A percentile compares a stretch with the other conserved stretches of the same genome.
Conservation (phyloP, 2,113 vertebrate species). For the Pelvicachromis taeniatus region DNA sequence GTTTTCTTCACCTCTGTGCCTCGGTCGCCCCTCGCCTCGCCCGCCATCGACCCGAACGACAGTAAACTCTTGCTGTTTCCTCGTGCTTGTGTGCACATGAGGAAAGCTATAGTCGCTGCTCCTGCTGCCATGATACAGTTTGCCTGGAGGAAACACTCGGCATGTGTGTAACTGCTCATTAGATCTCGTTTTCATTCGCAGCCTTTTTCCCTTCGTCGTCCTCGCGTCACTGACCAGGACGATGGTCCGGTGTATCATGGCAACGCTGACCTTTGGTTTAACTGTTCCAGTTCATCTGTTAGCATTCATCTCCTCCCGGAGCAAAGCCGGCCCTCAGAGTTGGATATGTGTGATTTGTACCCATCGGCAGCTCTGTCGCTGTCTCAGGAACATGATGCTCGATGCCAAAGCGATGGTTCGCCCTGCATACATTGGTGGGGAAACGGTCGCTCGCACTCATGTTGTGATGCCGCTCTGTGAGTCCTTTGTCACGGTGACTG, state of each 20-base stretch:
- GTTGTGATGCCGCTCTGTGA: neutral
- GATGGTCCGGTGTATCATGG: neutral
- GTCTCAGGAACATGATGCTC: neutral
- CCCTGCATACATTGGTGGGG: neutral
- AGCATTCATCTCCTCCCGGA: neutral
- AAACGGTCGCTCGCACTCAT: neutral
- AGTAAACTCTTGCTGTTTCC: neutral
- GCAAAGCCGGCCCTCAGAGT: neutral
- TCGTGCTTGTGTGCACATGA: neutral
- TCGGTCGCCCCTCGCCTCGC: neutral
- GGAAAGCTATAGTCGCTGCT: neutral
- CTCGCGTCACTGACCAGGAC: neutral
- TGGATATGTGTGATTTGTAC: neutral
- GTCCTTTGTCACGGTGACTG: neutral
- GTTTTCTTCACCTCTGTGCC: neutral
- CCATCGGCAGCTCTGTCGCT: neutral
- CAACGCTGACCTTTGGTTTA: neutral
- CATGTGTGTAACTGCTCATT: neutral
- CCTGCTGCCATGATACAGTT: neutral
- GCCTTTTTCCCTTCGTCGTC: neutral
- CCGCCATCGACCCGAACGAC: neutral
- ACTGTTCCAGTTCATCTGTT: neutral
- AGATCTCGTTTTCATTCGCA: neutral
- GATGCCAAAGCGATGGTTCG: constrained; percentile 12
- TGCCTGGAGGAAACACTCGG: neutral